phyloP scores from a whole-genome alignment of 2,113 vertebrate genomes.

The Enhydra lutris region DNA sequence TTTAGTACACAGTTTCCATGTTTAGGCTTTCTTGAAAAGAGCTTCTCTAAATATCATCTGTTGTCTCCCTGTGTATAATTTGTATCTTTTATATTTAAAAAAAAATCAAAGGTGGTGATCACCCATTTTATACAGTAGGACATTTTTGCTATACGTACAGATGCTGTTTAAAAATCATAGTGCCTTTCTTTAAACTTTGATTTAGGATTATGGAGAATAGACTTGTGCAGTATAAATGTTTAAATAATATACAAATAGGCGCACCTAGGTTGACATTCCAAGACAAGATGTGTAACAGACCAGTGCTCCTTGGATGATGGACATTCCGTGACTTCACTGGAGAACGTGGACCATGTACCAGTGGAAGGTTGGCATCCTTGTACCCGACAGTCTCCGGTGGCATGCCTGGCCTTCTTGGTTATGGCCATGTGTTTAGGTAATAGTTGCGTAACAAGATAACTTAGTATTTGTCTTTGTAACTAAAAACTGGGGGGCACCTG shows the following conservation, averaged over 20 bases:
- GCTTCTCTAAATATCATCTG: not conserved
- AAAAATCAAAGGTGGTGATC: not conserved
- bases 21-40: not conserved
- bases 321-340: not conserved
- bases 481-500: too few species aligned
- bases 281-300: not conserved
- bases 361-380: not conserved
- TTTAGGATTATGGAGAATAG: not conserved
- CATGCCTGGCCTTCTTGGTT: not conserved
- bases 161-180: not conserved
- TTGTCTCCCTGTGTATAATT: not conserved
- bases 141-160: not conserved
- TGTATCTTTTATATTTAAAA: not conserved
- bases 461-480: not conserved
- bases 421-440: not conserved
- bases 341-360: not conserved
- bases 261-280: not conserved
- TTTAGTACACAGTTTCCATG: not conserved
- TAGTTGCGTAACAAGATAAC: not conserved
- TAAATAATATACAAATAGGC: not conserved
- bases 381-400: rapidly evolving
- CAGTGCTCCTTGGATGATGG: not conserved
- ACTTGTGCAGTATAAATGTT: not conserved
- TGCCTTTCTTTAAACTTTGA: not conserved
- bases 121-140: not conserved